These are phyloP conservation scores for Asarcornis scutulata DNA, from an alignment of 2,113 vertebrate species.

Conservation along the genomic window DNA sequence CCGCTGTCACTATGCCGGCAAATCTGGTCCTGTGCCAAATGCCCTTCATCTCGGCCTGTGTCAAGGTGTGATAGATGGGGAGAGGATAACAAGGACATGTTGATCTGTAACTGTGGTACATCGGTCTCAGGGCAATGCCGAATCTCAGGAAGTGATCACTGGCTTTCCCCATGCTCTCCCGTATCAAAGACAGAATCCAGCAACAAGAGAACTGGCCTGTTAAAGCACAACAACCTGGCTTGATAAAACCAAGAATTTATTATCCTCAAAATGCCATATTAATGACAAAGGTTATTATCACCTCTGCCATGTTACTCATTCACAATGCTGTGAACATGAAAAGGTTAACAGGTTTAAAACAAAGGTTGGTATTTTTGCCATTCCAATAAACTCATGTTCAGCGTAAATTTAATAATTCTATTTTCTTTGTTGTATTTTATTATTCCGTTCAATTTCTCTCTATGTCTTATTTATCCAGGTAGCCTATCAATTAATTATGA, in stretches of 20 bases:
- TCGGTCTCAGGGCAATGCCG: not conserved
- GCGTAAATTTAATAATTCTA: not conserved
- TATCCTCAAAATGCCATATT: not conserved
- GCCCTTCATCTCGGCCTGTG: not conserved
- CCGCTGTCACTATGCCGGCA: not conserved
- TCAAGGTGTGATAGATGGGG: not conserved
- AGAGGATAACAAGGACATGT: not conserved
- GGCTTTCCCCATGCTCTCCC: rapidly evolving
- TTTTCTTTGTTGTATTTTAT: not conserved
- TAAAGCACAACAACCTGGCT: not conserved
- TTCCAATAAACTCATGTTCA: not conserved
- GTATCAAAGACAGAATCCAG: not conserved
- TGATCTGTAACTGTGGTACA: not conserved
- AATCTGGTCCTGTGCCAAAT: not conserved
- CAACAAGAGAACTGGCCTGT: not conserved
- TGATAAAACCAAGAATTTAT: not conserved
- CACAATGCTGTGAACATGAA: not conserved
- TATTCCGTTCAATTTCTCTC: not conserved
- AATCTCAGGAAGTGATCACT: not conserved
- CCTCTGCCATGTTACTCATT: not conserved
- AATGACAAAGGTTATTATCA: not conserved
- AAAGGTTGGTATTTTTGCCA: not conserved
- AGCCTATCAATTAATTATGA: not conserved
- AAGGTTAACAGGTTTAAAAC: not conserved
- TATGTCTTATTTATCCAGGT: not conserved